phyloP scores from a whole-genome alignment of 2,113 vertebrate genomes.

The Aspidoscelis tigris region DNA sequence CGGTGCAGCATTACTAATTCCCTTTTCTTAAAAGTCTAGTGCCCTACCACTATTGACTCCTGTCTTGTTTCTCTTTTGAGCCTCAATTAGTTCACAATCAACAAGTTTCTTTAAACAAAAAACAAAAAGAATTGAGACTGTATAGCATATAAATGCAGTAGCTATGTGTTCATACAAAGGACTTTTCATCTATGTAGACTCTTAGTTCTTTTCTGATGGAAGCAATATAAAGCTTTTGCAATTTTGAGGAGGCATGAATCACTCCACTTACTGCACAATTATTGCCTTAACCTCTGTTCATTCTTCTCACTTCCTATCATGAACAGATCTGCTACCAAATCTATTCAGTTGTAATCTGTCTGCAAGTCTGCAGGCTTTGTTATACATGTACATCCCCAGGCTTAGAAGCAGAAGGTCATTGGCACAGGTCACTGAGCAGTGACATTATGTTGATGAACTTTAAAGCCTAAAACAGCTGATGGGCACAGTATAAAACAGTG shows the following conservation, averaged over 20 bases:
- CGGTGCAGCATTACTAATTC: no score
- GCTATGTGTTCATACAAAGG: not conserved
- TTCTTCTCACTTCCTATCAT: not conserved
- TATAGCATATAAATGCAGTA: not conserved
- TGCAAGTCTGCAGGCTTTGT: not conserved
- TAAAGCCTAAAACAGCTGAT: no score
- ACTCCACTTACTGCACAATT: not conserved
- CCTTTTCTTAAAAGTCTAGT: no score
- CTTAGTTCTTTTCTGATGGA: not conserved
- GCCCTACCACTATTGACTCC: no score
- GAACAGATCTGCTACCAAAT: not conserved
- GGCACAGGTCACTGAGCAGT: no score
- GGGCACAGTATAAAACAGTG: no score
- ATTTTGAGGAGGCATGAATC: not conserved
- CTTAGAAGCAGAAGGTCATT: no score
- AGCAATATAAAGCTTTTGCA: slow-evolving; percentile 1
- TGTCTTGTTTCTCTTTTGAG: not conserved
- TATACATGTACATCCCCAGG: no score
- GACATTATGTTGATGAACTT: no score
- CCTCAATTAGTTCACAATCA: not conserved
- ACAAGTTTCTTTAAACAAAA: no score
- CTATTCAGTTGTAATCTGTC: not conserved
- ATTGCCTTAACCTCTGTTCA: not conserved
- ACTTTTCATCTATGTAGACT: not conserved
- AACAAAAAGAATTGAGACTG: not conserved